Conservation (phyloP, 2,888 invertebrate species). For the Orthosia incerta region DNA sequence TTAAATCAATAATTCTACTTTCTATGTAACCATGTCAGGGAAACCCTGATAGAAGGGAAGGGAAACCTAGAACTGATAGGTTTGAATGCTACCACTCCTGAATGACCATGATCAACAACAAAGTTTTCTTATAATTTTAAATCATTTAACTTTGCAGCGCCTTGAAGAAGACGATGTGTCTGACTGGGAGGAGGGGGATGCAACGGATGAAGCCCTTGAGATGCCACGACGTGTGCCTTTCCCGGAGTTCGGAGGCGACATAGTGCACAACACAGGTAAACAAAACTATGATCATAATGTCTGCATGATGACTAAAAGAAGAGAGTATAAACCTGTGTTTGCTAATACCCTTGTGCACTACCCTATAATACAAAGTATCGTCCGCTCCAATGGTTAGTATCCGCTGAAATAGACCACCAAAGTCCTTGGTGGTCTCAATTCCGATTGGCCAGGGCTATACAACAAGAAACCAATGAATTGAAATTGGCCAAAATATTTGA, state of each 20-base stretch:
- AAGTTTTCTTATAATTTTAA: not conserved
- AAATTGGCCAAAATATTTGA: not conserved
- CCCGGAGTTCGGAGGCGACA: constrained; percentile 93
- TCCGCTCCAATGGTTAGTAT: no score
- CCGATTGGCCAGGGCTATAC: no score
- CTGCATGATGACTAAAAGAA: no score
- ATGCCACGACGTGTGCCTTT: constrained; percentile 91
- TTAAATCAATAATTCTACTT: not conserved
- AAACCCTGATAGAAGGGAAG: no score
- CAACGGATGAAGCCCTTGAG: constrained; percentile 82
- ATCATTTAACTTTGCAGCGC: constrained; percentile 72
- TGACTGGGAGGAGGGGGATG: constrained; percentile 87
- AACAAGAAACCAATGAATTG: not conserved
- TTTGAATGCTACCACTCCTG: not conserved
- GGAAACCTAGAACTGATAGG: not conserved
- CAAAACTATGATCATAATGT: not conserved
- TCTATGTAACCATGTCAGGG: not conserved
- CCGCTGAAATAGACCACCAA: no score
- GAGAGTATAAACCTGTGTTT: no score
- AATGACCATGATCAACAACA: not conserved
- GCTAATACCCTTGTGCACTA: no score
- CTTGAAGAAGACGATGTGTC: constrained; percentile 86
- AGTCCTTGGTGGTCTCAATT: no score
- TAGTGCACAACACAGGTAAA: constrained; percentile 89
- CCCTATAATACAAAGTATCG: no score